Evolutionary conservation across 2,113 vertebrate species (phyloP).

Genomic region (Hiodon tergisus): DNA sequence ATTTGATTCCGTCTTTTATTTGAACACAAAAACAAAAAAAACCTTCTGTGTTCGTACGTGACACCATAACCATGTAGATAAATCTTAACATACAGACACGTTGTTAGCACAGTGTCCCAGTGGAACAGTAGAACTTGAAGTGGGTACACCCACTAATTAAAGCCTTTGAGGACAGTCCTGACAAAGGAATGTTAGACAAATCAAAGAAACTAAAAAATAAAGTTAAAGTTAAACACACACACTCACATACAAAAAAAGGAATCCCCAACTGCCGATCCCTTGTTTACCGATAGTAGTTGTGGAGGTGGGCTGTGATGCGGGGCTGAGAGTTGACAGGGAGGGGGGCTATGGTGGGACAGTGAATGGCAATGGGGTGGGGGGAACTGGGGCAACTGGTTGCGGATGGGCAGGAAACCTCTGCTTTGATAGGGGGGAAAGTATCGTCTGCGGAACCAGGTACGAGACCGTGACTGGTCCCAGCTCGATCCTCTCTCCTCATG

Average conservation of each 20-base stretch:
- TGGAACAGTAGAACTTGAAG: neutral
- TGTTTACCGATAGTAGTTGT: conserved; percentile 63
- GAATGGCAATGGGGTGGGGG: conserved; percentile 72
- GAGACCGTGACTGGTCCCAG: conserved; percentile 78
- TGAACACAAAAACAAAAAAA: conserved; percentile 22
- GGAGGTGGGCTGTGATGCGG: conserved; percentile 62
- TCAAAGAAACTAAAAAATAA: conserved; percentile 3
- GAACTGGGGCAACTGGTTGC: conserved; percentile 80
- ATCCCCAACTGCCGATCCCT: neutral
- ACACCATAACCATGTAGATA: neutral
- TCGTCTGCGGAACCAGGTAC: conserved; percentile 80
- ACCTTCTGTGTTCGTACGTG: neutral
- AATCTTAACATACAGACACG: neutral
- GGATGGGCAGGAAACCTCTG: conserved; percentile 73
- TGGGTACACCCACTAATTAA: neutral
- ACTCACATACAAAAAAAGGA: neutral
- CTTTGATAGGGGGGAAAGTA: conserved; percentile 79
- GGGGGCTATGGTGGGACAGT: conserved; percentile 64
- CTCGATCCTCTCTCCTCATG: conserved; percentile 76
- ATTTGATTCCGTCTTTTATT: conserved; percentile 20
- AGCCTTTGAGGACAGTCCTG: conserved; percentile 15
- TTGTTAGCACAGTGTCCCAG: neutral
- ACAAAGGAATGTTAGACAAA: conserved; percentile 32
- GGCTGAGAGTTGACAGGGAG: conserved; percentile 51
- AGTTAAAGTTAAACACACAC: conserved; percentile 3